Evolutionary conservation across 2,797 vertebrate species (phyloP).

Genomic region (Gadopsis marmoratus): DNA sequence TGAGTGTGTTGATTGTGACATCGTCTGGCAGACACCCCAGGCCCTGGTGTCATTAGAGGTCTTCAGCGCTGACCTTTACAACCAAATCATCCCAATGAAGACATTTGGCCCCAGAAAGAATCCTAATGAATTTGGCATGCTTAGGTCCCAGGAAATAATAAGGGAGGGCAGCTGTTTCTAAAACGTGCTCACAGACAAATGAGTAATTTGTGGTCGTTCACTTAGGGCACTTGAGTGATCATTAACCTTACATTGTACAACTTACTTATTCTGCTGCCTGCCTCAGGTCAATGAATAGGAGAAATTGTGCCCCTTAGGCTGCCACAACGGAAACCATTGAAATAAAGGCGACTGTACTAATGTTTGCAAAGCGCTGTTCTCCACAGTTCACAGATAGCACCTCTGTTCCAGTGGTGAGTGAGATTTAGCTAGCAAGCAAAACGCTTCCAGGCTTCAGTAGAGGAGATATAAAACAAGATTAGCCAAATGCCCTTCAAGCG

Average conservation of each 20-base stretch:
- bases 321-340: slow-evolving; percentile 31
- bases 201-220: slow-evolving; percentile 42
- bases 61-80: slow-evolving; percentile 79
- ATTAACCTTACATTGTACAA: slow-evolving; percentile 62
- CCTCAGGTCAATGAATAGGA: slow-evolving; percentile 57
- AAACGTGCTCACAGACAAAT: slow-evolving; percentile 39
- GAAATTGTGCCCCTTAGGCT: slow-evolving; percentile 43
- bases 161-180: slow-evolving; percentile 27
- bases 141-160: slow-evolving; percentile 30
- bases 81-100: slow-evolving; percentile 72
- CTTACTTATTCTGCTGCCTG: slow-evolving; percentile 39
- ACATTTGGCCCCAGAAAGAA: slow-evolving; percentile 65
- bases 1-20: slow-evolving; percentile 73
- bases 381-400: slow-evolving; percentile 41
- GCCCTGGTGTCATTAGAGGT: slow-evolving; percentile 74
- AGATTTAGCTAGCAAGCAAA: slow-evolving; percentile 54
- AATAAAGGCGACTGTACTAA: slow-evolving; percentile 53
- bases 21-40: slow-evolving; percentile 71
- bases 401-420: slow-evolving; percentile 43
- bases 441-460: slow-evolving; percentile 37
- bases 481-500: slow-evolving; percentile 46
- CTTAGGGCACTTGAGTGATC: slow-evolving; percentile 49
- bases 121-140: slow-evolving; percentile 70
- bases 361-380: slow-evolving; percentile 50
- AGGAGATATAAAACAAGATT: slow-evolving; percentile 51